Conservation (phyloP, 2,888 invertebrate genomes). For the Lochmaea capreae region DNA sequence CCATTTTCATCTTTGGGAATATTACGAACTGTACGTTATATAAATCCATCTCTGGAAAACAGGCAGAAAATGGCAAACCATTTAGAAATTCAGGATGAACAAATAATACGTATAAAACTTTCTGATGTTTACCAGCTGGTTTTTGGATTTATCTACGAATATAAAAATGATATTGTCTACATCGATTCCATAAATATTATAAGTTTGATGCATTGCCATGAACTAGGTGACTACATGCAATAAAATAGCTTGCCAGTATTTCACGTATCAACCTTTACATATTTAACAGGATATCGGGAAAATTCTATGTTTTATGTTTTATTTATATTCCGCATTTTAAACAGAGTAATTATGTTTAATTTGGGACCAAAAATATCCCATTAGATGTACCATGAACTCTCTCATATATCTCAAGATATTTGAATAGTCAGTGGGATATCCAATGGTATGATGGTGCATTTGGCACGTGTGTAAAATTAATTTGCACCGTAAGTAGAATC, state of each 20-base stretch:
- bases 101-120: constrained; percentile 64
- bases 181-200: constrained; percentile 60
- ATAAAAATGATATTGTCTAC: constrained; percentile 67
- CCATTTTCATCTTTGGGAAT: too few species aligned
- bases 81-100: constrained; percentile 63
- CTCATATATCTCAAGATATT: too few species aligned
- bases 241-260: constrained; percentile 19
- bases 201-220: constrained; percentile 49
- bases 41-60: constrained; percentile 36
- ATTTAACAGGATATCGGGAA: not conserved
- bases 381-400: too few species aligned
- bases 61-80: constrained; percentile 44
- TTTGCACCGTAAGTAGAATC: too few species aligned
- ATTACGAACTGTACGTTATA: not conserved
- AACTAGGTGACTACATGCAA: constrained; percentile 6
- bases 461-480: too few species aligned
- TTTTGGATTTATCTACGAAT: constrained; percentile 65
- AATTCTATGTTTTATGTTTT: not conserved
- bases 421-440: too few species aligned
- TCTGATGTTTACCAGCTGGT: constrained; percentile 65
- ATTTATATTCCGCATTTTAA: too few species aligned
- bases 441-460: too few species aligned
- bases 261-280: not conserved
- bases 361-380: too few species aligned
- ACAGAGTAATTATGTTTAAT: too few species aligned